Evolutionary conservation across 2,797 vertebrate species (phyloP), one percentile per base, ranked within the genome.

Genomic region (Macrochelys suwanniensis): DNA sequence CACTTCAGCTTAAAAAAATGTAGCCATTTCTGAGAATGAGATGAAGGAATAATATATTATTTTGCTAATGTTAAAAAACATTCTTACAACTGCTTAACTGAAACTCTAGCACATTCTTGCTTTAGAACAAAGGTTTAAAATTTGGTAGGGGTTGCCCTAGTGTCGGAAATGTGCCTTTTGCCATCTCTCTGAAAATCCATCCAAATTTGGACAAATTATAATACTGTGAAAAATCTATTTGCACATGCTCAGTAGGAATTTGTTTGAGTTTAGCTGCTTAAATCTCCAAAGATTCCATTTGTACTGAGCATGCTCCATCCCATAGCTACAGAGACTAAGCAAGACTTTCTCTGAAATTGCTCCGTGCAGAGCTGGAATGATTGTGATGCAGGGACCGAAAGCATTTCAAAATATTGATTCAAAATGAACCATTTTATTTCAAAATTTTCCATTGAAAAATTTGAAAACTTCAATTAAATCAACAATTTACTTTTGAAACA

Each of bases 1-100:
- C 93, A 90, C 49, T 90, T 82, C 87, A 92, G 82, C 83, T 94
- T 87, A 89, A 89, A 31, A 82, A 25, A 68, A 28, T 84, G 94
- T 85, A 94, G 61, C 56, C 65, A n/a, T 77, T 92, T 87, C 94
- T 88, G 79, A 90, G 54, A 90, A 56, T 19, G 37, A 47, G 49
- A 87, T 91, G 80, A 65, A 47, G 57, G 37, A 96, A 82, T 53
- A 82, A 37, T 56, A 59, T 1, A 0, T 88, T 92, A 19, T 89
- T 90, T 50, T 51, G 17, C 31, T 90, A 12, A 1, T 28, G 17
- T 42, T 93, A 65, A 65, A 65, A n/a, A 33, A 17, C n/a, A 78
- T 56, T 92, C 47, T 1, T 89, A 91, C 85, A 51, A 71, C 26
- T 0, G 0, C 1, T 3, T 37, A 93, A 45, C 54, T 37, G 85